phyloP scores from a whole-genome alignment of 2,888 invertebrate species.

The Limnephilus marmoratus region DNA sequence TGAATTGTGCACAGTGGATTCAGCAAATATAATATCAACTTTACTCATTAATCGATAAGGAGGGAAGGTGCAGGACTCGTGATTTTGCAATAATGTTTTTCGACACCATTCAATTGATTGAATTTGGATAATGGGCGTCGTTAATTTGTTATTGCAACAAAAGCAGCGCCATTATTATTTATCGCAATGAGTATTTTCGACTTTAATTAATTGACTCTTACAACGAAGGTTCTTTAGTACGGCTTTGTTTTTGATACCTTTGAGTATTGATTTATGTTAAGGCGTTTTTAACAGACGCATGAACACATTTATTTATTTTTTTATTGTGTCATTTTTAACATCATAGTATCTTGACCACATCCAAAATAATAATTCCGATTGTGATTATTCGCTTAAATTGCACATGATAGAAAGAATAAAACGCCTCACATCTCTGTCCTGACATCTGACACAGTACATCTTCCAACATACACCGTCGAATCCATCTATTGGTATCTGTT shows the following conservation, averaged over 20 bases:
- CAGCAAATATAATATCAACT: not conserved
- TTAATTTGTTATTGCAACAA: conserved; percentile 6
- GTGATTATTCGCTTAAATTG: no score
- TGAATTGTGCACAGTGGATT: not conserved
- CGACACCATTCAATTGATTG: not conserved
- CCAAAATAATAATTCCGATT: no score
- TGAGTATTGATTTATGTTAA: not conserved
- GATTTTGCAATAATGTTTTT: conserved; percentile 13
- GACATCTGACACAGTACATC: no score
- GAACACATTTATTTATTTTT: not conserved
- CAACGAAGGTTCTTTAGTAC: not conserved
- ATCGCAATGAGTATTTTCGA: not conserved
- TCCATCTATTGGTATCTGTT: no score
- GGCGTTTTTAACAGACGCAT: not conserved
- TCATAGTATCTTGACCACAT: no score
- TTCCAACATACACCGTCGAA: no score
- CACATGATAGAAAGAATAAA: no score
- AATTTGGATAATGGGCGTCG: not conserved
- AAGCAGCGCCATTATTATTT: not conserved
- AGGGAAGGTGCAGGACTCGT: conserved; percentile 15
- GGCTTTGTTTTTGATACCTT: not conserved
- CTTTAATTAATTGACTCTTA: not conserved
- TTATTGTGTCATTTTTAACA: not conserved
- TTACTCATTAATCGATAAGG: conserved; percentile 43
- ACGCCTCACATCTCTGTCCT: no score